Evolutionary conservation across 2,113 vertebrate species (phyloP).

Genomic region (Pycnonotus jocosus): DNA sequence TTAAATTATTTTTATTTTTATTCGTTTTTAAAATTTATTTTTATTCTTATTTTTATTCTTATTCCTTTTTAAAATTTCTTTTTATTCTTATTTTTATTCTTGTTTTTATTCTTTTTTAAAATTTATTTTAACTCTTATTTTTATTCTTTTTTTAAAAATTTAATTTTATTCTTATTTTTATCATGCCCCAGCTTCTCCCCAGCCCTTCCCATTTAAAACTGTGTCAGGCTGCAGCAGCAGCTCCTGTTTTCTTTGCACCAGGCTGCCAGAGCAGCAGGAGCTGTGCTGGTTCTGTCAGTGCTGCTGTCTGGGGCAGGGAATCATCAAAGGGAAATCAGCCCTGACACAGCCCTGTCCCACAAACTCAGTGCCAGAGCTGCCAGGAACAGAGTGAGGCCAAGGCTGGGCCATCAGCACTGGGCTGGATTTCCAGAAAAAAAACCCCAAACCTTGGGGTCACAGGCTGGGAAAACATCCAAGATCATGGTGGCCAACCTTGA

Average conservation of each 20-base stretch:
- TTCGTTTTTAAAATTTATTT: no score
- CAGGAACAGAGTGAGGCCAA: background rate
- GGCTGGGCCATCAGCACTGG: background rate
- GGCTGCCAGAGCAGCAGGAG: background rate
- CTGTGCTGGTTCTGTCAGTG: background rate
- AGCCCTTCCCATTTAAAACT: background rate
- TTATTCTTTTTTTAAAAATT: no score
- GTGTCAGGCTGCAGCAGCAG: background rate
- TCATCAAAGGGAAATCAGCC: background rate
- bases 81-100: background rate
- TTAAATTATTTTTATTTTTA: no score
- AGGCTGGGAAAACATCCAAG: background rate
- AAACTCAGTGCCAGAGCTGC: background rate
- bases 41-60: no score
- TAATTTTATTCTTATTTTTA: background rate
- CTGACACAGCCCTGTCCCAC: background rate
- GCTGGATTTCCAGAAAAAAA: background rate
- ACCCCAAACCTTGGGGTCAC: background rate
- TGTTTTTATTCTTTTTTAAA: no score
- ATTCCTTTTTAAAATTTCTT: no score
- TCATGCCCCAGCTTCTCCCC: background rate
- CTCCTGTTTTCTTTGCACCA: background rate
- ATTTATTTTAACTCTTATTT: no score
- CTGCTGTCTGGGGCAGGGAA: background rate
- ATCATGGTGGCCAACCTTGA: accelerated